phyloP scores from a whole-genome alignment of 1,140 invertebrate genomes.

The Belonocnema kinseyi region DNA sequence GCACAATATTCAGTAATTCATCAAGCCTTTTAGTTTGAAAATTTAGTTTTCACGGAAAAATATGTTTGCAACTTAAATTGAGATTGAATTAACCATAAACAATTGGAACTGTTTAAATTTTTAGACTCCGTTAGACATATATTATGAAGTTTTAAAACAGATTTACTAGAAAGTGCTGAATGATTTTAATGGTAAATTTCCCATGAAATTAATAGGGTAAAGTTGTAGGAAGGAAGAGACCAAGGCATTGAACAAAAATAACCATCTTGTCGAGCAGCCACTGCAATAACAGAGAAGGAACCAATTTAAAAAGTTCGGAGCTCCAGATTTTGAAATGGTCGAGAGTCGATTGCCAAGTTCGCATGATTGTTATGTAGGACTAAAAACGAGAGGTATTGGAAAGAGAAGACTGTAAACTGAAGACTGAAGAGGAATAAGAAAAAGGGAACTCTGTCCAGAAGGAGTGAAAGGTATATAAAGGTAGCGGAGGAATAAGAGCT shows the following conservation, averaged over 20 bases:
- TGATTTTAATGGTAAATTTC: too few species aligned
- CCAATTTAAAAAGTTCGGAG: background rate
- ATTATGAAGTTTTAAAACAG: too few species aligned
- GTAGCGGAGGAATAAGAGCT: conserved; percentile 48
- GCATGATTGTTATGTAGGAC: conserved; percentile 6
- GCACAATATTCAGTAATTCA: too few species aligned
- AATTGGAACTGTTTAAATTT: too few species aligned
- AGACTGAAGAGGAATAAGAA: conserved; percentile 7
- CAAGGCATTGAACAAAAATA: background rate
- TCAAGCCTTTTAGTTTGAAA: too few species aligned
- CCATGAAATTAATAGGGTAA: too few species aligned
- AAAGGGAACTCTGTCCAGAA: conserved; percentile 5
- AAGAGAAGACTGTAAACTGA: conserved; percentile 2
- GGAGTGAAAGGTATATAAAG: conserved; percentile 26
- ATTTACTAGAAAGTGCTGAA: too few species aligned
- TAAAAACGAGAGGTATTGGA: conserved; percentile 15
- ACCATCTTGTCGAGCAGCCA: background rate
- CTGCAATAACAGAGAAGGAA: background rate
- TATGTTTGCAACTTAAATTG: too few species aligned
- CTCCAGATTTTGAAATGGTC: conserved; percentile 9
- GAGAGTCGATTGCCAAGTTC: conserved; percentile 14
- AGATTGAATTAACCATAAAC: too few species aligned
- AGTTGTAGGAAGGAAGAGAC: too few species aligned
- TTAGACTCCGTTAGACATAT: background rate
- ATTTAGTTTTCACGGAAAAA: too few species aligned